Evolutionary conservation across 2,797 vertebrate genomes (phyloP).

Genomic region (Crocodylus rhombifer): DNA sequence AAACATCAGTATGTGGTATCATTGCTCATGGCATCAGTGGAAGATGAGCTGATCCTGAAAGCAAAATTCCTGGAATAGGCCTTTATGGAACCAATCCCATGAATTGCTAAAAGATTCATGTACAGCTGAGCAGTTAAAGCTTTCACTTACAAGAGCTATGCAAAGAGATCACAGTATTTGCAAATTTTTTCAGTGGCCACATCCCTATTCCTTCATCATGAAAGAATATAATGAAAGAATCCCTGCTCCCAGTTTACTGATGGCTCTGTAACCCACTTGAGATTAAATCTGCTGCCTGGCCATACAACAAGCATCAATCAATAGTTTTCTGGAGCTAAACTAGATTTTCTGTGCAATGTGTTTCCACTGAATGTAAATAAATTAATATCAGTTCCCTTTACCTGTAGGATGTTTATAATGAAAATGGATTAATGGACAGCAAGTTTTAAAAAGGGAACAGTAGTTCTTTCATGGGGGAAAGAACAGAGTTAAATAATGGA

Average conservation of each 20-base stretch:
- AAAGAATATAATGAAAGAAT: too few relatives aligned
- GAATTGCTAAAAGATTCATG: not conserved
- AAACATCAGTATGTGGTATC: not conserved
- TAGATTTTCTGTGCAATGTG: not conserved
- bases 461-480: not conserved
- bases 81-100: not conserved
- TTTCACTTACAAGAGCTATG: not conserved
- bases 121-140: not conserved
- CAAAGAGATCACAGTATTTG: not conserved
- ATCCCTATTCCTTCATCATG: too few relatives aligned
- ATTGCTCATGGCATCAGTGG: not conserved
- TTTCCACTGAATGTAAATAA: not conserved
- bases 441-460: not conserved
- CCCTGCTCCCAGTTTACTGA: not conserved
- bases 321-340: not conserved
- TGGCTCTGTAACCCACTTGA: not conserved
- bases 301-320: not conserved
- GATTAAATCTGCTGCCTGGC: not conserved
- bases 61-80: not conserved
- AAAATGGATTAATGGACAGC: not conserved
- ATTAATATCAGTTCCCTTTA: not conserved
- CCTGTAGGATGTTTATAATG: not conserved
- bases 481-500: not conserved
- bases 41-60: not conserved
- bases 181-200: not conserved